Conservation (phyloP, 2,113 vertebrate species). For the Mungos mungo region DNA sequence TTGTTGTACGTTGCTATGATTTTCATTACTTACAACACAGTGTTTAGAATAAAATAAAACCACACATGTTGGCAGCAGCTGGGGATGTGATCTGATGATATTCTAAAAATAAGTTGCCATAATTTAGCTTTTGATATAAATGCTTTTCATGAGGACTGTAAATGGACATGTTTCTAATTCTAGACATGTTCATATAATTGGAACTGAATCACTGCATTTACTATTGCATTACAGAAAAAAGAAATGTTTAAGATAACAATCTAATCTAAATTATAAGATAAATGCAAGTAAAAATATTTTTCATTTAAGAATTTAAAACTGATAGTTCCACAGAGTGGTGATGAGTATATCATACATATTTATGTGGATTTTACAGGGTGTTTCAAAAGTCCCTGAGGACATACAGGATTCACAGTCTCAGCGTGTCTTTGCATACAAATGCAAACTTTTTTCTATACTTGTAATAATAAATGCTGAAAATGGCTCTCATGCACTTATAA, state of each 20-base stretch:
- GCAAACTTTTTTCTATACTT: constrained; percentile 43
- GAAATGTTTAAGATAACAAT: constrained; percentile 58
- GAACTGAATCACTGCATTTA: neutral
- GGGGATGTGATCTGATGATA: constrained; percentile 59
- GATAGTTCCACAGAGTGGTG: constrained; percentile 17
- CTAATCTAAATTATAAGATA: constrained; percentile 68
- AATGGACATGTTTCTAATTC: constrained; percentile 53
- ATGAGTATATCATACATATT: constrained; percentile 76
- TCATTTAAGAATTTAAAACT: constrained; percentile 63
- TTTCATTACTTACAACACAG: constrained; percentile 69
- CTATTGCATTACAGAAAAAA: constrained; percentile 42
- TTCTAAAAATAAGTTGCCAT: constrained; percentile 54
- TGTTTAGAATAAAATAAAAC: constrained; percentile 69
- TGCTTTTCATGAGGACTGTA: constrained; percentile 52
- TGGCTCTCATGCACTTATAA: constrained; percentile 57
- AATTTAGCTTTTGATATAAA: constrained; percentile 25
- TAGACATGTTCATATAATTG: constrained; percentile 1
- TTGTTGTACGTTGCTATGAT: constrained; percentile 61
- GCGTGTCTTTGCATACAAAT: constrained; percentile 58
- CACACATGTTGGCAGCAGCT: constrained; percentile 55
- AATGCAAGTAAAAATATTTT: constrained; percentile 66
- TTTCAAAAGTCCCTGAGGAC: constrained; percentile 72
- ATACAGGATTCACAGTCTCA: constrained; percentile 39
- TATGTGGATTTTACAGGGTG: constrained; percentile 79
- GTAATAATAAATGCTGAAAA: constrained; percentile 71